A percentile compares a stretch with the other conserved stretches of the same genome.
These are phyloP conservation scores for Podarcis raffonei DNA, from an alignment of 2,113 vertebrate species.

Conservation along the genomic window DNA sequence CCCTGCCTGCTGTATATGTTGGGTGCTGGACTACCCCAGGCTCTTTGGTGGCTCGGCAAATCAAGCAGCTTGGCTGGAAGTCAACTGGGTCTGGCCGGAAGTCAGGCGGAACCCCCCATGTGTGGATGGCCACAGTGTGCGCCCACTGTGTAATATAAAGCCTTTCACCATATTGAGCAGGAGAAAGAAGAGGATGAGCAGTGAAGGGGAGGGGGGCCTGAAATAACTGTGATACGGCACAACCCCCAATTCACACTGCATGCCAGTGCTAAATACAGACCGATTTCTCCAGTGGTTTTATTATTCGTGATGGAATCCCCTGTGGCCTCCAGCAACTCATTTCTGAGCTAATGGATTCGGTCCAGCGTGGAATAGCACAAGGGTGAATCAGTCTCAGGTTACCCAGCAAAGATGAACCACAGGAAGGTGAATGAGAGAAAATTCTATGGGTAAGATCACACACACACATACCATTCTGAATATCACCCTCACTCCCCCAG, in stretches of 20 bases:
- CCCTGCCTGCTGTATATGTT: neutral
- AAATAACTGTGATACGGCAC: neutral
- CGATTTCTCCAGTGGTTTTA: constrained; percentile 7
- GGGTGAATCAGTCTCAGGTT: neutral
- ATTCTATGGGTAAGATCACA: neutral
- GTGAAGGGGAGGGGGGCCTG: neutral
- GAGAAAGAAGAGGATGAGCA: neutral
- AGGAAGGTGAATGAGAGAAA: constrained; percentile 39
- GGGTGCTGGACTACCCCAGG: neutral
- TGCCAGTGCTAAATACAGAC: constrained; percentile 11
- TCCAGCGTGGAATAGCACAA: neutral
- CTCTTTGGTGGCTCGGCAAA: neutral
- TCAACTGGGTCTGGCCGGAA: neutral
- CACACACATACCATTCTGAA: neutral
- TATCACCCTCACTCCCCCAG: neutral
- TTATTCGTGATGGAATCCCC: constrained; percentile 29
- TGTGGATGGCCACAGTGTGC: too few species aligned
- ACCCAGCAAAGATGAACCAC: neutral
- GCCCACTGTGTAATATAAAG: neutral
- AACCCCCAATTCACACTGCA: neutral
- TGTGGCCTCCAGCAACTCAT: neutral
- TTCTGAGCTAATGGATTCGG: neutral
- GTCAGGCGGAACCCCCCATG: neutral
- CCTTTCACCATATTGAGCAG: neutral
- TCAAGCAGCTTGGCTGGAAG: neutral